Evolutionary conservation across 37 sponge, comb jelly and placozoan genomes (phyloP), one percentile per base, ranked within the genome.

Genomic region (Dysidea cf. avara): DNA sequence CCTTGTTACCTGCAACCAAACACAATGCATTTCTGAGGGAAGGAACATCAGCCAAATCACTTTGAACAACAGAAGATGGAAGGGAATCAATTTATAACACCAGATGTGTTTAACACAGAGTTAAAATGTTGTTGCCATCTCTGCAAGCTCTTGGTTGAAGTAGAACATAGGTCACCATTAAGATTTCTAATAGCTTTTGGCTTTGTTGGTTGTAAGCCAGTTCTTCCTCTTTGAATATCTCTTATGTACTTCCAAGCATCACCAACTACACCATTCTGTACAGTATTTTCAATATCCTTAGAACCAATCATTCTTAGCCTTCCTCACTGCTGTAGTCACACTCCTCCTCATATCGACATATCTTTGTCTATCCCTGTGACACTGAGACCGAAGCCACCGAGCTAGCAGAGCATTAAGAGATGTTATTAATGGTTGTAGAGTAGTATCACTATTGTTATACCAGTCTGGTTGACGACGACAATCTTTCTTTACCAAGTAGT

Each of bases 381-480:
- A 14, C 7, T 25, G 26, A 30, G 72, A 30, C 26, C 37, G 53
- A 35, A 71, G 40, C 75, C 75, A 74, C 29, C 26, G 35, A 46
- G 36, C 4, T 22, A 74, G 60, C 62, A 74, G 50, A 61, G 39
- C 48, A 49, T 74, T 74, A 7, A 61, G 21, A 16, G 14, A 56
- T 7, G 3, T 29, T 22, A 59, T 74, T 7, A 57, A 58, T 11
- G 17, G 29, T n/a, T 9, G 11, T 14, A 73, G 6, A 22, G 5
- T 47, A 2, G 11, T 22, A 9, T 7, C 74, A 11, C 26, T 25
- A 7, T 71, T 37, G 36, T 35, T 75, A 35, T 59, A 58, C 74
- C 74, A 73, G 47, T 73, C 61, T 46, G 52, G 57, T 75, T 75
- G 62, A 7, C 16, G 33, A 21, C 76, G 64, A 75, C 39, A 29